Evolutionary conservation across 2,888 invertebrate genomes (phyloP).

Genomic region (Agonum fuliginosum): DNA sequence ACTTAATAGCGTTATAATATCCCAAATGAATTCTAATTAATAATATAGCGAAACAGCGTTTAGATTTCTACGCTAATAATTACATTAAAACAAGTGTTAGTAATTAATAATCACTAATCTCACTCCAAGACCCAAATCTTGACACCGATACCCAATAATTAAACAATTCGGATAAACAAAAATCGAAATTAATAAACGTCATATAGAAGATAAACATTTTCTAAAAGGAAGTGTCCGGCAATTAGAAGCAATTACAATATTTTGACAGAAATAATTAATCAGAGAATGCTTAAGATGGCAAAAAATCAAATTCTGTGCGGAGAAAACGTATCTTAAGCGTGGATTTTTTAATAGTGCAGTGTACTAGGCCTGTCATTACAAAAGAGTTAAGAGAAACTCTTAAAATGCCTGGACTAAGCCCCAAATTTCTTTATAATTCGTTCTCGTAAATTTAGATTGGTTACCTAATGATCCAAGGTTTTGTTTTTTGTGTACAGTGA

Average conservation of each 20-base stretch:
- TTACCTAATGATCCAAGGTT: constrained; percentile 54
- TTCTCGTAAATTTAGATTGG: constrained; percentile 64
- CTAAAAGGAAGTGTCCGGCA: not conserved
- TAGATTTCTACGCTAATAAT: constrained; percentile 21
- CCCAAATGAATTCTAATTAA: constrained; percentile 27
- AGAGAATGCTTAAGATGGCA: not conserved
- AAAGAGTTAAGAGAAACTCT: constrained; percentile 70
- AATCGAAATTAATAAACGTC: constrained; percentile 13
- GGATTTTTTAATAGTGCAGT: constrained; percentile 18
- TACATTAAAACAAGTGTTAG: constrained; percentile 4
- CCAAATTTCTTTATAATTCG: constrained; percentile 72
- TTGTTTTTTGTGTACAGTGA: constrained; percentile 38
- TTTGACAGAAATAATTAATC: constrained; percentile 33
- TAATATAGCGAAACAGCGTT: not conserved
- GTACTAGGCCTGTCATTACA: constrained; percentile 68
- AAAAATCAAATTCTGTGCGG: constrained; percentile 29
- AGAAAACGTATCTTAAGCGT: constrained; percentile 7
- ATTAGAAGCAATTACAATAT: constrained; percentile 27
- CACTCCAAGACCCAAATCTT: not conserved
- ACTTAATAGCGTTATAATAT: constrained; percentile 18
- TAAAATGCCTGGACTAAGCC: constrained; percentile 67
- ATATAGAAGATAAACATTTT: not conserved
- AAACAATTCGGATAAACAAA: constrained; percentile 17
- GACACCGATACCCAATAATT: constrained; percentile 3
- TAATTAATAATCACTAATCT: not conserved